A percentile compares a stretch with the other conserved stretches of the same genome.
These are phyloP conservation scores for Lepus timidus DNA, from an alignment of 2,113 vertebrate species.

Conservation along the genomic window DNA sequence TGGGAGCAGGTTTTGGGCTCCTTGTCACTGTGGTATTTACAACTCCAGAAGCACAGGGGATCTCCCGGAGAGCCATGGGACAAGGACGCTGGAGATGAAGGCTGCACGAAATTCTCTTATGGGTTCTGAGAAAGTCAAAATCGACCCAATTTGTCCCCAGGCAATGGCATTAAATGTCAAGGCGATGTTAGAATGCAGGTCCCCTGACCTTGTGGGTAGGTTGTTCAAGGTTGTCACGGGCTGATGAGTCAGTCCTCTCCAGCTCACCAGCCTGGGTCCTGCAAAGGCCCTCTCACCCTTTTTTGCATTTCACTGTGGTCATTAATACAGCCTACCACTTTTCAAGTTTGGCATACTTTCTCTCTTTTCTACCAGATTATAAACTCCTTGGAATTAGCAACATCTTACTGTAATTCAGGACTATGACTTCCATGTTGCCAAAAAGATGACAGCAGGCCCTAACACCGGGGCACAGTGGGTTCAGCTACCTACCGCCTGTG, in stretches of 20 bases:
- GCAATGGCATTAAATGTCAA: background rate
- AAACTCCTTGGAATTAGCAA: background rate
- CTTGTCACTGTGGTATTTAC: background rate
- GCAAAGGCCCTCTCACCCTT: background rate
- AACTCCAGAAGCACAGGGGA: background rate
- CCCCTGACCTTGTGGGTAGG: background rate
- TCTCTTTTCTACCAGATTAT: background rate
- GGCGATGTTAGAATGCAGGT: accelerated
- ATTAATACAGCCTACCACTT: background rate
- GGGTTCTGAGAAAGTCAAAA: background rate
- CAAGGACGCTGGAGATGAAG: background rate
- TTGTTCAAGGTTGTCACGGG: background rate
- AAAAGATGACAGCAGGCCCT: background rate
- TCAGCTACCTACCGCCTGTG: too few species aligned
- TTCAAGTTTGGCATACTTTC: background rate
- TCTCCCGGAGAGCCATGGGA: background rate
- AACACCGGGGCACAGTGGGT: too few species aligned
- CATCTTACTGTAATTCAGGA: background rate
- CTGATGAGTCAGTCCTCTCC: background rate
- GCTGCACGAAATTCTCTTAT: background rate
- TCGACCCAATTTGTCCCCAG: background rate
- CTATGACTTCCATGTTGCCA: background rate
- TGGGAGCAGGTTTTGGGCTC: background rate
- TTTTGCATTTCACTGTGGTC: background rate
- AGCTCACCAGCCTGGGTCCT: background rate